These are phyloP conservation scores for Pongo abelii DNA, from an alignment of 2,113 vertebrate species.

Conservation along the genomic window DNA sequence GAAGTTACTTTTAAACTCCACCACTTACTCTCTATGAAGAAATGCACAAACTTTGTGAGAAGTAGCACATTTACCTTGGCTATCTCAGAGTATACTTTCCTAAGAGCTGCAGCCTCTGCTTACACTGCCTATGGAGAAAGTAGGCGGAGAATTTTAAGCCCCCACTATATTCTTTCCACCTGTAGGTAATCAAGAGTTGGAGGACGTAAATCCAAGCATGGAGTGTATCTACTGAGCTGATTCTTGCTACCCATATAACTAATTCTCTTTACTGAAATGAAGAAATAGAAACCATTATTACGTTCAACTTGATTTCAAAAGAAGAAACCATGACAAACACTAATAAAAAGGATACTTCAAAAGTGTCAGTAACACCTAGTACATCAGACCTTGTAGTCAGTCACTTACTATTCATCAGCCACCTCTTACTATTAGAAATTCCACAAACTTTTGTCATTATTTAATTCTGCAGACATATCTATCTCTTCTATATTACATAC, in stretches of 20 bases:
- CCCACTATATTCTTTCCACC: neutral
- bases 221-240: neutral
- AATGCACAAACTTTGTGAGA: neutral
- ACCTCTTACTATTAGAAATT: neutral
- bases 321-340: conserved; percentile 6
- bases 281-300: neutral
- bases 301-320: neutral
- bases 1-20: conserved; percentile 16
- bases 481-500: neutral
- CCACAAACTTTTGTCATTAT: neutral
- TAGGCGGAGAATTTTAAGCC: neutral
- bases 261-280: neutral
- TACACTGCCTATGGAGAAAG: neutral
- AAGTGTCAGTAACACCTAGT: neutral
- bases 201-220: neutral
- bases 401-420: neutral
- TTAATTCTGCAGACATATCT: neutral
- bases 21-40: neutral
- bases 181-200: neutral
- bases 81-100: neutral
- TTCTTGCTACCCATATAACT: neutral
- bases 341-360: neutral
- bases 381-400: neutral
- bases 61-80: neutral
- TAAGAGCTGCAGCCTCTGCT: neutral